Conservation (phyloP, 92 coral and sea anemone genomes). For the Porites cylindrica region DNA sequence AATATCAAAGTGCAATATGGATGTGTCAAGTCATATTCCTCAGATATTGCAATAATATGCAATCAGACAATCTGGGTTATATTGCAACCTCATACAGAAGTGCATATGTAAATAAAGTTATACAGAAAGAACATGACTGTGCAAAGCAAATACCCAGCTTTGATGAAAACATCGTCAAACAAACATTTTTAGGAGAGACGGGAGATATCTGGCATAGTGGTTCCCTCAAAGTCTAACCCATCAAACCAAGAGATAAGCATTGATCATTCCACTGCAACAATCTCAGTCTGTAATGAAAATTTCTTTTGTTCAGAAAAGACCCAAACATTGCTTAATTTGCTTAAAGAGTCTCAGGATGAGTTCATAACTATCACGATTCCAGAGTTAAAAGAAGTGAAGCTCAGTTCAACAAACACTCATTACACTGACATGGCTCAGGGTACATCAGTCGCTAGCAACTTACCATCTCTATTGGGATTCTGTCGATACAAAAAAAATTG, state of each 20-base stretch:
- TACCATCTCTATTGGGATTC: slow-evolving; percentile 32
- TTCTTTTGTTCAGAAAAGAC: slow-evolving; percentile 50
- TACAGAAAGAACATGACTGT: slow-evolving; percentile 28
- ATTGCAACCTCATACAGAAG: slow-evolving; percentile 45
- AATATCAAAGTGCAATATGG: slow-evolving; percentile 29
- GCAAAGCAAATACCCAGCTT: slow-evolving; percentile 10
- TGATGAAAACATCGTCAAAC: slow-evolving; percentile 11
- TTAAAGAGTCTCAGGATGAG: slow-evolving; percentile 42
- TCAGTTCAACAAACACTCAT: neutral
- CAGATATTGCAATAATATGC: slow-evolving; percentile 19
- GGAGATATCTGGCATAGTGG: slow-evolving; percentile 35
- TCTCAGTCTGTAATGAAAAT: slow-evolving; percentile 23
- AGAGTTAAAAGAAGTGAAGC: slow-evolving; percentile 28
- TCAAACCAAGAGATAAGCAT: slow-evolving; percentile 13
- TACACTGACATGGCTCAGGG: slow-evolving; percentile 35
- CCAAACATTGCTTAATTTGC: slow-evolving; percentile 39
- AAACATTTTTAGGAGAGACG: slow-evolving; percentile 2
- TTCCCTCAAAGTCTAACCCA: slow-evolving; percentile 7
- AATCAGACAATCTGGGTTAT: slow-evolving; percentile 57
- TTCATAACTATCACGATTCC: slow-evolving; percentile 37
- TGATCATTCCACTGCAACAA: slow-evolving; percentile 6
- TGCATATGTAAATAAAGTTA: slow-evolving; percentile 31
- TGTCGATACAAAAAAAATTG: no score
- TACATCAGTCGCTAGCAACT: slow-evolving; percentile 43
- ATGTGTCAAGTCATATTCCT: slow-evolving; percentile 52